phyloP scores from a whole-genome alignment of 1,140 invertebrate species.

The Ips typographus region DNA sequence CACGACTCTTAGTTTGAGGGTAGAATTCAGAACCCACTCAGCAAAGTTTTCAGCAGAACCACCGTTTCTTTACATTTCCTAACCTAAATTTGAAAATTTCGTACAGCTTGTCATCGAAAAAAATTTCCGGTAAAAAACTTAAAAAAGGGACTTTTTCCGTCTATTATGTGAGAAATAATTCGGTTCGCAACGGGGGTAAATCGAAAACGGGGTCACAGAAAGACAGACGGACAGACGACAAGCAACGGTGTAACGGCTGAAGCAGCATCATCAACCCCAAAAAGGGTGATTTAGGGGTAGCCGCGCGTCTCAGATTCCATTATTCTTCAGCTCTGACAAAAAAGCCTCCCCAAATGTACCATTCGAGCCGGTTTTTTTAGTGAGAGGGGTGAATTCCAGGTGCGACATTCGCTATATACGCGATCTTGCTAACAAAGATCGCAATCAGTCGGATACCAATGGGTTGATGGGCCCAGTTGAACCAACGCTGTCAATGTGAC shows the following conservation, averaged over 20 bases:
- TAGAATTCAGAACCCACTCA: no score
- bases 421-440: conserved; percentile 47
- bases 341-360: conserved; percentile 44
- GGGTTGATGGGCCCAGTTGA: conserved; percentile 30
- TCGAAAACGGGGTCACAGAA: conserved; percentile 31
- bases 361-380: conserved; percentile 47
- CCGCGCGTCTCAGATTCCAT: conserved; percentile 48
- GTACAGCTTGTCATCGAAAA: not conserved
- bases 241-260: conserved; percentile 36
- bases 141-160: conserved; percentile 12
- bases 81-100: not conserved
- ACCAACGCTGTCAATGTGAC: conserved; percentile 31
- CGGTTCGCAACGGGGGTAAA: conserved; percentile 28
- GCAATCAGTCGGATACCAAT: conserved; percentile 41
- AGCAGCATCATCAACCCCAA: conserved; percentile 46
- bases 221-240: conserved; percentile 36
- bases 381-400: conserved; percentile 47
- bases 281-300: conserved; percentile 49
- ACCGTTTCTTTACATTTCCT: no score
- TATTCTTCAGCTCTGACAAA: conserved; percentile 46
- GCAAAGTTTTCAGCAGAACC: no score
- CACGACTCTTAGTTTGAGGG: no score
- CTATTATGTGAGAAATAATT: conserved; percentile 20
- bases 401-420: conserved; percentile 44
- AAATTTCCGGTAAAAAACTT: not conserved